Base-by-base conservation (phyloP, 2,113 vertebrate genomes). In the Crotalus viridis region DNA sequence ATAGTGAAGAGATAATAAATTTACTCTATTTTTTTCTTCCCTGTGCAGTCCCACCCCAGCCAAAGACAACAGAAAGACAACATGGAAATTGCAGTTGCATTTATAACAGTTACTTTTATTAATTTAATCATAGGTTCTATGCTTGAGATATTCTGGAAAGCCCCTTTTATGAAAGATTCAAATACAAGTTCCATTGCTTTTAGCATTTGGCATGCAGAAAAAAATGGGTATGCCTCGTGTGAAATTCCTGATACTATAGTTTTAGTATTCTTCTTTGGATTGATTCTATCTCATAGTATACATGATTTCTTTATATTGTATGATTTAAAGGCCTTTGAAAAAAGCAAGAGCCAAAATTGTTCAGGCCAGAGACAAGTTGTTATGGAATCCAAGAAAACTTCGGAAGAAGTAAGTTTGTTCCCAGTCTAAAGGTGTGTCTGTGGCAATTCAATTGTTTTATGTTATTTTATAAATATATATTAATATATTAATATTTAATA, bases 131-230 rank as follows among this genome's bases (percentile, higher is more conserved):
- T 19, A 87, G 85, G 90, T 94, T 93, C 21, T 55, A 43, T 91
- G 28, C 94, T 97, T 97, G 95, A 96, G 87, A 96, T 96, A 92
- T 96, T 96, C 95, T 94, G 97, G 97, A 95, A 98, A 98, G 95
- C 95, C 97, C 97, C 97, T 52, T 81, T 43, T 90, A 94, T 93
- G 95, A 97, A 96, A 94, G 61, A 89, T 94, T 97, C 94, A 97
- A 96, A 95, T 90, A 94, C 94, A 61, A 91, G 94, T 96, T 92
- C 93, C 93, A 94, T 91, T n/a, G 10, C 92, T 87, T 93, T 46
- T 69, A 90, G 81, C 89, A 93, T 93, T 87, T 88, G 88, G 51
- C 57, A 52, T 5, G 3, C 89, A 92, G 74, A 55, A 0, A 61
- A 61, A 94, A 0, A 0, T 39, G 8, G 1, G 92, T 39, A 55